Percentiles rank a stretch among this genome's conserved stretches.
Evolutionary conservation across 2,888 invertebrate genomes (phyloP).

Genomic region (Helicoverpa assulta): DNA sequence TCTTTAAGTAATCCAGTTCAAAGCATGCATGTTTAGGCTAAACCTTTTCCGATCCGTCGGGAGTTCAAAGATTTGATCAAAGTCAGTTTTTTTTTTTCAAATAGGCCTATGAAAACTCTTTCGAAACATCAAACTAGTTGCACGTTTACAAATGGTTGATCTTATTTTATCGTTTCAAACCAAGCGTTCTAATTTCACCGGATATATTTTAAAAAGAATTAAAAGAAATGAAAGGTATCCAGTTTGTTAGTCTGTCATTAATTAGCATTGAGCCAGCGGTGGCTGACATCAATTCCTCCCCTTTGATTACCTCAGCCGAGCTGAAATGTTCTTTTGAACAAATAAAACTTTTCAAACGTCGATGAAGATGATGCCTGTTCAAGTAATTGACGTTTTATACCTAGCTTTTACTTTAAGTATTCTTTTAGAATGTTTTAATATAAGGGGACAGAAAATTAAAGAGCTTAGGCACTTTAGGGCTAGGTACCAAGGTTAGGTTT

Average conservation of each 20-base stretch:
- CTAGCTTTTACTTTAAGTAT: not conserved
- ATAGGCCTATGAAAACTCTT: no score
- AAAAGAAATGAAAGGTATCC: slow-evolving; percentile 78
- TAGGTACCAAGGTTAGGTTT: no score
- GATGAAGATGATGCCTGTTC: slow-evolving; percentile 4
- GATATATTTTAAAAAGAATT: slow-evolving; percentile 85
- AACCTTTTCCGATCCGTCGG: no score
- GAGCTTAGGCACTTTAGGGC: no score
- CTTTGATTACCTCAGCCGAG: slow-evolving; percentile 62
- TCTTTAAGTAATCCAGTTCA: no score
- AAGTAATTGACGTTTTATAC: not conserved
- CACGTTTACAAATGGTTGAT: no score
- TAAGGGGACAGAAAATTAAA: no score
- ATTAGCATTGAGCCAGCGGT: slow-evolving; percentile 75
- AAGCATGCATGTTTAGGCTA: no score
- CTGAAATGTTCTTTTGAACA: slow-evolving; percentile 78
- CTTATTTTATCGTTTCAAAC: slow-evolving; percentile 9
- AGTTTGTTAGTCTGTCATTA: slow-evolving; percentile 76
- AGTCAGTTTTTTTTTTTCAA: no score
- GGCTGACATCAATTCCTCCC: slow-evolving; percentile 68
- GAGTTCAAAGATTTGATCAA: no score
- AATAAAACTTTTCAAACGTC: slow-evolving; percentile 75
- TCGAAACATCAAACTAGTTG: no score
- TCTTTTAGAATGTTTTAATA: not conserved
- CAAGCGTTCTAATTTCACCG: slow-evolving; percentile 67